phyloP scores from a whole-genome alignment of 2,113 vertebrate genomes.

The Formicarius rufipectus region DNA sequence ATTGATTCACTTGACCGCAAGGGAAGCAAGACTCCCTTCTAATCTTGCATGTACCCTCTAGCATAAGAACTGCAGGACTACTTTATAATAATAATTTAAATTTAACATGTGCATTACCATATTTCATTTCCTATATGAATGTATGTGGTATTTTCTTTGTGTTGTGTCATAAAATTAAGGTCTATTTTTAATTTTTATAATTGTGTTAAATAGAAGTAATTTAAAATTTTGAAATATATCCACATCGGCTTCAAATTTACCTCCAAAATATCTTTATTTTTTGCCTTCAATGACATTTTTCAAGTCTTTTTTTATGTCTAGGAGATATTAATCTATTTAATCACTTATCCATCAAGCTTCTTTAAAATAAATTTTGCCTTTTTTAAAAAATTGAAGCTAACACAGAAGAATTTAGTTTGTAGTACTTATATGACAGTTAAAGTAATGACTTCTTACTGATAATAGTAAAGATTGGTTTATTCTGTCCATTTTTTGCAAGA shows the following conservation, averaged over 20 bases:
- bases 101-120: neutral
- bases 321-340: neutral
- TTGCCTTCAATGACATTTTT: neutral
- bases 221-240: neutral
- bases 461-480: neutral
- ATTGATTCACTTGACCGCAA: neutral
- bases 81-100: neutral
- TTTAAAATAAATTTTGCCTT: neutral
- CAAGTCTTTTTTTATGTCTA: neutral
- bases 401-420: neutral
- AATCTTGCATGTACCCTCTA: neutral
- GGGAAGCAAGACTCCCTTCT: neutral
- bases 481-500: neutral
- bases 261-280: neutral
- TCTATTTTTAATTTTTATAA: neutral
- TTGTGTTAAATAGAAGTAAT: neutral
- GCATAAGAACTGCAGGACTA: neutral
- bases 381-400: neutral
- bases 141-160: neutral
- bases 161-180: neutral
- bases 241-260: neutral
- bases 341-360: neutral
- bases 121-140: neutral
- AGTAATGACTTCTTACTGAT: neutral
- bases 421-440: neutral